Base-by-base conservation (phyloP, 2,113 vertebrate genomes). In the Oryzias woworae region DNA sequence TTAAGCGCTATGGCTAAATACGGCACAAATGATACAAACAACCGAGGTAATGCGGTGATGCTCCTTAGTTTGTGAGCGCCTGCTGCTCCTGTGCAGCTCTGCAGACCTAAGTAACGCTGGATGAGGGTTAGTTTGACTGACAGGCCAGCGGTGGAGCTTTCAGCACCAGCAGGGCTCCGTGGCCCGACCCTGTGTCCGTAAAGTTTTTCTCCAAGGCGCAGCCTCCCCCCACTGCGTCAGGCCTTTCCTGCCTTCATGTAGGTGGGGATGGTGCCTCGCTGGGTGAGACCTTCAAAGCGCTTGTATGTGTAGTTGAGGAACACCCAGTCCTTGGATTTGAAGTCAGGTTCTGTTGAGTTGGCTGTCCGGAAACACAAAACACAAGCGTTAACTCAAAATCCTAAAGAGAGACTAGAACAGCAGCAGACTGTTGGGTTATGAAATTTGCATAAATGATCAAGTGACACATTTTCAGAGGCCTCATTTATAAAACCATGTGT, bases 221-320 rank as follows among this genome's bases (percentile, higher is more conserved):
- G 4, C 50, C 58, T 61, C 4, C 10, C 20, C 13, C 20, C 83
- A 77, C 71, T 73, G 62, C 73, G 46, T 97, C 93, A 96, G 62
- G 95, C 90, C 73, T 98, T 97, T 70, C 95, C 95, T 0, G 92
- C 90, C 89, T 98, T 97, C 95, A 96, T 96, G 91, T 98, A 98
- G 28, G 92, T 94, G 44, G 97, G 97, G 83, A 99, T 98, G 14
- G 95, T 95, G 79, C 97, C 97, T 44, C 96, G 93, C 81, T 98
- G 97, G 0, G 97, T 98, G 60, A 99, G 87, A 50, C 97, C 97
- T 86, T 99, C 97, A 46, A 98, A 99, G 64, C 97, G 93, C 79
- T 99, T 99, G 91, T 98, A 99, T n/a, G 97, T 98, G 52, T 98
- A 98, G 90, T 99, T 99, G 81, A 98, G 95, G 85, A 99, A 99